Base-by-base conservation (phyloP, 2,888 invertebrate species). In the Diadegma fenestrale region DNA sequence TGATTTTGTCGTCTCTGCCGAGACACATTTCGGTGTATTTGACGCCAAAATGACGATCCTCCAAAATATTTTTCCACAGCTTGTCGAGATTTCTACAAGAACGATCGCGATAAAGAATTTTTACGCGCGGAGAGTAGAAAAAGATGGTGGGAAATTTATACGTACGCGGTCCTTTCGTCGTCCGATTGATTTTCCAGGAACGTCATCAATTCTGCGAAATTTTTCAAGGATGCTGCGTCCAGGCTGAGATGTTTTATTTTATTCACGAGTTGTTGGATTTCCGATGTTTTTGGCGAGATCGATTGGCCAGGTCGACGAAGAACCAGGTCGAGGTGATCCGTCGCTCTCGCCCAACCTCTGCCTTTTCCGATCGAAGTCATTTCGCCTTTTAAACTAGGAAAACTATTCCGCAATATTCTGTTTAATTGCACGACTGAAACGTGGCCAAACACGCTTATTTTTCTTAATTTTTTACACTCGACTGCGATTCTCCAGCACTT, bases 331-430 rank as follows among this genome's bases (percentile, higher is more conserved):
- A n/a, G n/a, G n/a, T 81, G 81, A 3, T 75, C 81, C 4, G 37
- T 33, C 2, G 68, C 51, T 26, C 61, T 77, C 5, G 77, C 61
- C 81, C 81, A 85, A 7, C 69, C 84, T 78, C 84, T 81, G 54
- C 84, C 84, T 81, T 69, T 81, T 10, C 84, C 81, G 51, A 85
- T 82, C 22, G 81, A 85, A 19, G 81, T 68, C 84, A 85, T 85
- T 4, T 0, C 33, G 5, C 26, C 37, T 0, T 10, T 10, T 10
- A n/a, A n/a, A n/a, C 14, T 58, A 14, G 58, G 17, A 14, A 14
- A 26, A 58, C 1, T 14, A 12, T 19, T 8, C 5, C 22, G 26
- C 58, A 14, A 3, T 1, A 1, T 26, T 58, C 7, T 58, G 3
- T 5, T 58, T 6, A 6, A 4, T 26, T 58, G 12, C 17, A 3